Percentiles rank a stretch among this genome's conserved stretches.
Evolutionary conservation across 2,797 vertebrate genomes (phyloP).

Genomic region (Sparidentex hasta): DNA sequence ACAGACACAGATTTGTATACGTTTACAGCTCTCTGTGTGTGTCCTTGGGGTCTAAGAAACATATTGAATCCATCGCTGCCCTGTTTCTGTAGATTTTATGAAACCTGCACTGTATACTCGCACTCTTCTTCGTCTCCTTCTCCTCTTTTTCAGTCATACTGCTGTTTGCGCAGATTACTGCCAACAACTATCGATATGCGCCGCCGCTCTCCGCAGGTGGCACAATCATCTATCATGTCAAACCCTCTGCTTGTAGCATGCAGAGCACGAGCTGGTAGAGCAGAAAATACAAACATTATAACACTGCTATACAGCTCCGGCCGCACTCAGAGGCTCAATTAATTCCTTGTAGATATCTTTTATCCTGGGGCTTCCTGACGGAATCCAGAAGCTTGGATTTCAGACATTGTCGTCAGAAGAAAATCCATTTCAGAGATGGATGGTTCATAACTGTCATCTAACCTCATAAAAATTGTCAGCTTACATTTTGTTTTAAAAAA

Average conservation of each 20-base stretch:
- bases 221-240: conserved; percentile 14
- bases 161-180: neutral
- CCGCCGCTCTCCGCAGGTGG: conserved; percentile 19
- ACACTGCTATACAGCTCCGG: neutral
- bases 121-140: conserved; percentile 2
- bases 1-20: conserved; percentile 6
- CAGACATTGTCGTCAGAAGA: neutral
- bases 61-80: neutral
- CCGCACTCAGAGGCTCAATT: neutral
- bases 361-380: neutral
- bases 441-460: too few species aligned
- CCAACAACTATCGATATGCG: neutral
- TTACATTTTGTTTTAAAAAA: conserved; percentile 11
- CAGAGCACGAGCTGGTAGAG: neutral
- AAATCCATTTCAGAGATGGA: neutral
- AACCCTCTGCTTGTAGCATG: neutral
- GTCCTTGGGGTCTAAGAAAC: neutral
- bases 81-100: neutral
- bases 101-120: neutral
- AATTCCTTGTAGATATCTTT: neutral
- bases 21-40: neutral
- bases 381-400: neutral
- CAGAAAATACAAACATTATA: conserved; percentile 17
- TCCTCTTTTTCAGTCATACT: neutral
- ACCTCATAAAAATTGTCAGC: neutral